phyloP scores from a whole-genome alignment of 1,140 invertebrate species.

The Homarus americanus region DNA sequence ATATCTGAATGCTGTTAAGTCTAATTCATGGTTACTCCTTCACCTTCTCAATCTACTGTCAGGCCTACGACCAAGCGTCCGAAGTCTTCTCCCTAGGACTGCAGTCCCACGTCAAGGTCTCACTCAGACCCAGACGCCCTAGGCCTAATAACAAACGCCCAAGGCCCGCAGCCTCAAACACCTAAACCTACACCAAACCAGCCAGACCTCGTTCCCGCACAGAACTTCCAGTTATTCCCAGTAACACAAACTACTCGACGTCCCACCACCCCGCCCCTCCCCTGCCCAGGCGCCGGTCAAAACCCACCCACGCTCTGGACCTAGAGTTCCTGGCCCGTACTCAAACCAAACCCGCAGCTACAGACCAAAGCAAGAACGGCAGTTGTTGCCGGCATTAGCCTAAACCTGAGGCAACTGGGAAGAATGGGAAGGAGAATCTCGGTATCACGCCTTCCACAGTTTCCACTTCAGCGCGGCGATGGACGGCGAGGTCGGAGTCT shows the following conservation, averaged over 20 bases:
- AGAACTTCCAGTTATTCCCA: slow-evolving; percentile 75
- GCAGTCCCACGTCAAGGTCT: no score
- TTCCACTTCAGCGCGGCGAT: slow-evolving; percentile 75
- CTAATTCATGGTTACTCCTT: no score
- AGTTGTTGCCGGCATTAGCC: slow-evolving; percentile 50
- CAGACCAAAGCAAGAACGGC: slow-evolving; percentile 51
- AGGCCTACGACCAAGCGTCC: no score
- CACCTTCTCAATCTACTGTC: no score
- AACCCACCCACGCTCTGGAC: slow-evolving; percentile 29
- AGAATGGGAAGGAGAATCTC: slow-evolving; percentile 75
- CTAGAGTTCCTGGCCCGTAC: slow-evolving; percentile 32
- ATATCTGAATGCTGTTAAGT: background rate
- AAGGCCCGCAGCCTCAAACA: slow-evolving; percentile 79
- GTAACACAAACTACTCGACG: slow-evolving; percentile 61
- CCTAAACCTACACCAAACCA: slow-evolving; percentile 6
- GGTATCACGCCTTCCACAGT: slow-evolving; percentile 75
- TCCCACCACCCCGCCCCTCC: no score
- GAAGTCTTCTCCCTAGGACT: no score
- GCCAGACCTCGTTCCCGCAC: slow-evolving; percentile 76
- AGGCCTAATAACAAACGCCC: no score
- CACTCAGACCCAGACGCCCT: no score
- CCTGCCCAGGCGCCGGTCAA: background rate
- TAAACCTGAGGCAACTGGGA: slow-evolving; percentile 70
- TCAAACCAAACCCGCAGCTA: slow-evolving; percentile 57
- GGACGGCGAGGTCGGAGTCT: slow-evolving; percentile 64